phyloP scores from a whole-genome alignment of 53 echinoderm and acorn worm species.

The Echinometra lucunter region DNA sequence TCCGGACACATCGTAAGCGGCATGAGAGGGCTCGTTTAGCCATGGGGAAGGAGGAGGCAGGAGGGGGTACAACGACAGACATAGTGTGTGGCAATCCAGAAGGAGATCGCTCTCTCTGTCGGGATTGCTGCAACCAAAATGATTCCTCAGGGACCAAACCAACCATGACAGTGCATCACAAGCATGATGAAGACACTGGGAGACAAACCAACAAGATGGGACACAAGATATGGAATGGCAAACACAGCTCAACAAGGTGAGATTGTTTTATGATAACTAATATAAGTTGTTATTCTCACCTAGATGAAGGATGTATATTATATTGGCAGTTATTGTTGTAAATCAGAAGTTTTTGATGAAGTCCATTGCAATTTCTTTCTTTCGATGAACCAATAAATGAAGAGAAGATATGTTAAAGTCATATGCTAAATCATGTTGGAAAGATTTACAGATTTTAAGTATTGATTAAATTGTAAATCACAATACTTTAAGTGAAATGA shows the following conservation, averaged over 20 bases:
- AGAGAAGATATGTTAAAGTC: no score
- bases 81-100: slow-evolving; percentile 90
- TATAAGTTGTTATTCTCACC: no score
- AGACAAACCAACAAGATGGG: slow-evolving; percentile 12
- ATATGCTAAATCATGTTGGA: no score
- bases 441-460: no score
- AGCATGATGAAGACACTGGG: slow-evolving; percentile 42
- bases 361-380: no score
- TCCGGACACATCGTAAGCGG: slow-evolving; percentile 93
- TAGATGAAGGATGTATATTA: no score
- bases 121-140: slow-evolving; percentile 93
- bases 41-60: slow-evolving; percentile 84
- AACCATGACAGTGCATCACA: slow-evolving; percentile 54
- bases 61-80: slow-evolving; percentile 48
- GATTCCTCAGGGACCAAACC: slow-evolving; percentile 68
- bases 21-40: slow-evolving; percentile 92
- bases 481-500: no score
- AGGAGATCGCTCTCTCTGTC: slow-evolving; percentile 89
- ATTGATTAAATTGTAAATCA: no score
- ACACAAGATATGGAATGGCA: slow-evolving; percentile 64
- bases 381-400: no score
- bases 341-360: no score
- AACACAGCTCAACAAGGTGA: slow-evolving; percentile 61
- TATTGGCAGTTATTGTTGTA: no score
- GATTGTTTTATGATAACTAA: no score